Evolutionary conservation across 2,797 vertebrate species (phyloP), one percentile per base, ranked within the genome.

Genomic region (Sebastes paucispinis): DNA sequence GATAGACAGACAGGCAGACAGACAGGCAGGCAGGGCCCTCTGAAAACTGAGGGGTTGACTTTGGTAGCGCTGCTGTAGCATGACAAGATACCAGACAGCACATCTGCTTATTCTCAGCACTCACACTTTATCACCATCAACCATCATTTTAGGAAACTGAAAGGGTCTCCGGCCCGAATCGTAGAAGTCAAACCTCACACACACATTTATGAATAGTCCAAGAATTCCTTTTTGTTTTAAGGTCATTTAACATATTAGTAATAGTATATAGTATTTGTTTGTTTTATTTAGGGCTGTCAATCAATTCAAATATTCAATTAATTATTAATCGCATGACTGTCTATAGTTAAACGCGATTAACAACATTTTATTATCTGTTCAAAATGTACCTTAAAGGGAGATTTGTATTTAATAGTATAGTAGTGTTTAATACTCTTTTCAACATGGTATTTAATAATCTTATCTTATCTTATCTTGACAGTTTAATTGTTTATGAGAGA

Each of bases 91-190:
- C 92, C 87, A 79, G 66, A 69, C n/a, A 73, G 50, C 31, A 82
- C 88, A 87, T 94, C 91, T 93, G 93, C 87, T 93, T 84, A 90
- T 80, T 88, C 89, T 95, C 92, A 92, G 72, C 71, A 81, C 54
- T 79, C 58, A 13, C 43, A 79, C 57, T 79, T 76, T 60, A 64
- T 81, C 18, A 83, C 5, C 31, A 80, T 79, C 65, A 64, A 47
- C 32, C 34, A 85, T 52, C 69, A 43, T 66, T 86, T 68, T 52
- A 76, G 66, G 36, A 57, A 82, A 55, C 64, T 71, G 24, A 81
- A 73, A 69, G 77, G 14, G 10, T 74, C 70, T 60, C 6, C 25
- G 16, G 12, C 60, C n/a, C 22, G 6, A 18, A 32, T 39, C 29
- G 63, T 29, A 7, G 68, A 36, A 43, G 6, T 54, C 39, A 39